A percentile compares a stretch with the other conserved stretches of the same genome.
Evolutionary conservation across 2,888 invertebrate species (phyloP).

Genomic region (Patella caerulea): DNA sequence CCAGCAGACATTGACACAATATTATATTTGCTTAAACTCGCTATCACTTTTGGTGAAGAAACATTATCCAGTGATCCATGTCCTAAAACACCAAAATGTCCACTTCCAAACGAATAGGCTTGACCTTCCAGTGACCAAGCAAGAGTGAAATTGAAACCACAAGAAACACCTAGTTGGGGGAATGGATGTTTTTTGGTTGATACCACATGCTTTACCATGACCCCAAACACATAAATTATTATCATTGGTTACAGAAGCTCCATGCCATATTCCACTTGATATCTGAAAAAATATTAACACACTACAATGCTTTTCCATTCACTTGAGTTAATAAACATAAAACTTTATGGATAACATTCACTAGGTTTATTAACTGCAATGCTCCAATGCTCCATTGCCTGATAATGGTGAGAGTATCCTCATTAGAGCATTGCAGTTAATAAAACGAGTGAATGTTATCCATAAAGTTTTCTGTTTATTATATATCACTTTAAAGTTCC

Average conservation of each 20-base stretch:
- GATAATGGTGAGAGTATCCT: no score
- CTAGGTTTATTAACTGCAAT: no score
- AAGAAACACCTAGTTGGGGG: conserved; percentile 44
- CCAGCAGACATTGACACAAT: conserved; percentile 45
- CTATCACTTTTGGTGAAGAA: conserved; percentile 33
- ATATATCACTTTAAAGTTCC: no score
- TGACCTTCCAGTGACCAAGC: conserved; percentile 49
- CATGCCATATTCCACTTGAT: conserved; percentile 59
- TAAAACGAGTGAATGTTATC: no score
- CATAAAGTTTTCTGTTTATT: no score
- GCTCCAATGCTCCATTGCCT: no score
- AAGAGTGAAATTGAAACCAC: conserved; percentile 55
- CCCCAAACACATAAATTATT: conserved; percentile 54
- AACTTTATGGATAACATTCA: no score
- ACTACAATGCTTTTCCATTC: no score
- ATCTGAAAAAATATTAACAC: conserved; percentile 39
- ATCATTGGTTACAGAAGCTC: conserved; percentile 43
- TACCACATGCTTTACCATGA: conserved; percentile 48
- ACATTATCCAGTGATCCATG: conserved; percentile 42
- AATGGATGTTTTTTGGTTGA: conserved; percentile 22
- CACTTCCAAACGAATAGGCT: conserved; percentile 53
- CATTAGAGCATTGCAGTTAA: no score
- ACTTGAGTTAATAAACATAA: no score
- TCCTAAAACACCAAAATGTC: conserved; percentile 53
- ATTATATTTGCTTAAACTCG: conserved; percentile 23